Percentiles rank a stretch among this genome's conserved stretches.
phyloP scores from a whole-genome alignment of 2,113 vertebrate genomes.

The Clarias macrocephalus region DNA sequence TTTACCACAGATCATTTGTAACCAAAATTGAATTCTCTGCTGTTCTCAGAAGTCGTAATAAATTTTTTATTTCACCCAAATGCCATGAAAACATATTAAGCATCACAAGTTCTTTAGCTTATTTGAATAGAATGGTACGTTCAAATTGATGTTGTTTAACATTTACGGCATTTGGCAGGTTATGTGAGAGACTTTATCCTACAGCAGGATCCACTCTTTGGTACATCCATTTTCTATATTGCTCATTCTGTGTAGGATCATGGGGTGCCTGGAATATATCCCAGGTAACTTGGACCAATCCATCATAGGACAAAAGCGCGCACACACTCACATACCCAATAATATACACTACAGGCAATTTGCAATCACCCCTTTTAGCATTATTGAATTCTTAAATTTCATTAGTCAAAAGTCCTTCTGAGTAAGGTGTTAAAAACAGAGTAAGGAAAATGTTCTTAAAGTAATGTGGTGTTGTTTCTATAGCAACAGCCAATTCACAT shows the following conservation, averaged over 20 bases:
- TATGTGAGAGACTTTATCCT: too few species aligned
- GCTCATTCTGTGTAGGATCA: too few species aligned
- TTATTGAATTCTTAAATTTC: not conserved
- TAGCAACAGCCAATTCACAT: not conserved
- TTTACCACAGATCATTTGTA: not conserved
- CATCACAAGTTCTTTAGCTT: not conserved
- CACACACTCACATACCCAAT: too few species aligned
- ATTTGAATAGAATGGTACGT: not conserved
- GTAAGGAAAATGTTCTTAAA: not conserved
- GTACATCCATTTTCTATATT: too few species aligned
- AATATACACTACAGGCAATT: too few species aligned
- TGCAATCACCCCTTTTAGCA: too few species aligned
- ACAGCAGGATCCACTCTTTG: too few species aligned
- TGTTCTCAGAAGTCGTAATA: not conserved
- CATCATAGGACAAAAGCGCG: too few species aligned
- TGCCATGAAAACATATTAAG: not conserved
- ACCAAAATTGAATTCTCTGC: too few species aligned
- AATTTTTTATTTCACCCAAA: not conserved
- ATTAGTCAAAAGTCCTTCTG: not conserved
- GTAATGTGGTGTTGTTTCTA: not conserved
- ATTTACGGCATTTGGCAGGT: too few species aligned
- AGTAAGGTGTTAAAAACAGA: not conserved
- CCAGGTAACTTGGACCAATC: too few species aligned
- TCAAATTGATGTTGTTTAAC: not conserved
- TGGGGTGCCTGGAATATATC: too few species aligned